Evolutionary conservation across 2,888 invertebrate species (phyloP), one percentile per base, ranked within the genome.

Genomic region (Dynastes maya): DNA sequence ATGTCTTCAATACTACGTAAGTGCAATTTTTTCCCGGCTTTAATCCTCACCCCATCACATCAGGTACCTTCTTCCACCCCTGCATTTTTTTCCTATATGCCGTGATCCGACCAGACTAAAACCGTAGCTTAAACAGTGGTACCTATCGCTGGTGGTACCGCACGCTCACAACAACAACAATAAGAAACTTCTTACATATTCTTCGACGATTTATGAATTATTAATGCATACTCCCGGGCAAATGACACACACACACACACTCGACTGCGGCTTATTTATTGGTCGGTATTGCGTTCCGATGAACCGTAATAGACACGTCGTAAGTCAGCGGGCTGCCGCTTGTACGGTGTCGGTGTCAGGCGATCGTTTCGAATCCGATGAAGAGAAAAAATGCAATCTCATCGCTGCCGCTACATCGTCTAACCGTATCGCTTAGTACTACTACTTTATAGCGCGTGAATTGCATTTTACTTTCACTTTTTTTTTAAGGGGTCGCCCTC

Each of bases 201-300:
- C 27, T 63, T 63, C n/a, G 63, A 32, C 64, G 32, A 75, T 40
- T 45, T 75, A 75, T 75, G 64, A 75, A 75, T 75, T 63, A 75
- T 75, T 75, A 63, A 75, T 75, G 75, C 64, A 45, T 64, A 37
- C 75, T 40, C 61, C 22, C 61, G 8, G 40, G 68, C 51, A 55
- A 75, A 75, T 64, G 75, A 75, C 75, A 63, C 51, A 63, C 37
- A 61, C 49, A 61, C 63, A 63, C 55, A 63, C 51, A 68, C 68
- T 68, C 29, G 27, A 68, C 29, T 6, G 32, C 51, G 4, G 68
- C 68, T 68, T 75, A 75, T 68, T 68, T 75, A 75, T 75, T 49
- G 75, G 64, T 75, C 64, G 49, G 63, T 64, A 75, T 64, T 75
- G 64, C 55, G 75, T 61, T 49, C 64, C 63, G 75, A 49, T 75